These are phyloP conservation scores for Silvanus unidentatus DNA, from an alignment of 2,888 invertebrate species.

Conservation along the genomic window DNA sequence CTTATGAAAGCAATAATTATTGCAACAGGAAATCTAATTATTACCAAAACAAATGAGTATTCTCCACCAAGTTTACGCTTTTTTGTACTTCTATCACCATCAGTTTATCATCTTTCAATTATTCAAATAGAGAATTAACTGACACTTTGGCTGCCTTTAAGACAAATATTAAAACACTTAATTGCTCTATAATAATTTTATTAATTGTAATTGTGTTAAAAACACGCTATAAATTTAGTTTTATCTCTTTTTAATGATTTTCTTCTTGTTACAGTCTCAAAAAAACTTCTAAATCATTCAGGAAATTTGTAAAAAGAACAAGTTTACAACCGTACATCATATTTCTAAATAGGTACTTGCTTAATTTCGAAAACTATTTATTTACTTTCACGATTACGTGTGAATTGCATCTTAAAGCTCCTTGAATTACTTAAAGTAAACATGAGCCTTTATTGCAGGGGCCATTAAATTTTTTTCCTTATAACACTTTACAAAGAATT, in stretches of 20 bases:
- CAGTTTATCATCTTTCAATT: too few relatives aligned
- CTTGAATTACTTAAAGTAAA: slow-evolving; percentile 5
- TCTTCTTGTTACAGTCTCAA: too few relatives aligned
- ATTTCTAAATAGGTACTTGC: too few relatives aligned
- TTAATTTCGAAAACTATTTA: too few relatives aligned
- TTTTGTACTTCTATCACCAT: too few relatives aligned
- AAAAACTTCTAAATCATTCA: too few relatives aligned
- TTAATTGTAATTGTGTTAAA: slow-evolving; percentile 5
- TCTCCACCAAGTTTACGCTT: too few relatives aligned
- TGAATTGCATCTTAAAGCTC: slow-evolving; percentile 2
- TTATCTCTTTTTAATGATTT: slow-evolving; percentile 3
- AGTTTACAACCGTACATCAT: background rate
- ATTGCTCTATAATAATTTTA: slow-evolving; percentile 10
- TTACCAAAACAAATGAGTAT: too few relatives aligned
- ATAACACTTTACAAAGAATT: background rate
- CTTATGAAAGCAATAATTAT: background rate
- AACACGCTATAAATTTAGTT: slow-evolving; percentile 9
- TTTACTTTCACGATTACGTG: background rate
- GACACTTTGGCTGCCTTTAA: background rate
- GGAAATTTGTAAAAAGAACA: too few relatives aligned
- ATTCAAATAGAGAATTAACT: background rate
- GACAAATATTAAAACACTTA: slow-evolving; percentile 7
- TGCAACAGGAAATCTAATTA: too few relatives aligned
- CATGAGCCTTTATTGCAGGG: background rate
- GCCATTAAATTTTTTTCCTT: slow-evolving; percentile 3